Percentiles rank a stretch among this genome's conserved stretches.
phyloP scores from a whole-genome alignment of 2,888 invertebrate genomes.

The Orchesella flavescens region DNA sequence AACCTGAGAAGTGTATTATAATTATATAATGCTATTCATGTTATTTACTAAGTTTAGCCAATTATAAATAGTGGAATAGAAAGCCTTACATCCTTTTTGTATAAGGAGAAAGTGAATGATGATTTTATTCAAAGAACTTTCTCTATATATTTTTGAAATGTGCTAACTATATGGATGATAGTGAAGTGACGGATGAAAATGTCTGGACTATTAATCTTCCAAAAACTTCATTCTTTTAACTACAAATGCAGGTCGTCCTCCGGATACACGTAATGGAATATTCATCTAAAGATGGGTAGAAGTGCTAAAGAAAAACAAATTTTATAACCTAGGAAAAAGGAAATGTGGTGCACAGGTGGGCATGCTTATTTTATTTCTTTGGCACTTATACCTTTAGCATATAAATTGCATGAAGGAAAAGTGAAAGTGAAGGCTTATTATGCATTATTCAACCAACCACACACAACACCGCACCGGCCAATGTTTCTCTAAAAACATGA shows the following conservation, averaged over 20 bases:
- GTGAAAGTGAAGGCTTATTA: background rate
- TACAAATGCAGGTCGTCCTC: background rate
- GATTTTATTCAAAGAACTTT: too few species aligned
- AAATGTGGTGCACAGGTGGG: constrained; percentile 22
- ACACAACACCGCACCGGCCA: background rate
- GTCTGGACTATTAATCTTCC: background rate
- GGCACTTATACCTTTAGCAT: background rate
- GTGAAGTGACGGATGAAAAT: background rate
- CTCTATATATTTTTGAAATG: too few species aligned
- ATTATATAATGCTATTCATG: too few species aligned
- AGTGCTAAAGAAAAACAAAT: background rate
- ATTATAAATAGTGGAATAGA: too few species aligned
- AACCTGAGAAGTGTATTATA: too few species aligned
- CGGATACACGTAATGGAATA: too few species aligned
- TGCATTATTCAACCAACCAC: background rate
- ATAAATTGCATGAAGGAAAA: background rate
- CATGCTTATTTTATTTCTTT: background rate
- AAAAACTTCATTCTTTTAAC: background rate
- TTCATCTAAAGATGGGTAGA: background rate
- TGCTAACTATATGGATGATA: background rate
- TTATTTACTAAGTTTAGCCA: too few species aligned
- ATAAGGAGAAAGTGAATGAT: too few species aligned
- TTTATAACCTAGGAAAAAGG: background rate
- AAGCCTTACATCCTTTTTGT: too few species aligned
- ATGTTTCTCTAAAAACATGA: background rate